Conservation (phyloP, 1,140 invertebrate species). For the Conus ventricosus region DNA sequence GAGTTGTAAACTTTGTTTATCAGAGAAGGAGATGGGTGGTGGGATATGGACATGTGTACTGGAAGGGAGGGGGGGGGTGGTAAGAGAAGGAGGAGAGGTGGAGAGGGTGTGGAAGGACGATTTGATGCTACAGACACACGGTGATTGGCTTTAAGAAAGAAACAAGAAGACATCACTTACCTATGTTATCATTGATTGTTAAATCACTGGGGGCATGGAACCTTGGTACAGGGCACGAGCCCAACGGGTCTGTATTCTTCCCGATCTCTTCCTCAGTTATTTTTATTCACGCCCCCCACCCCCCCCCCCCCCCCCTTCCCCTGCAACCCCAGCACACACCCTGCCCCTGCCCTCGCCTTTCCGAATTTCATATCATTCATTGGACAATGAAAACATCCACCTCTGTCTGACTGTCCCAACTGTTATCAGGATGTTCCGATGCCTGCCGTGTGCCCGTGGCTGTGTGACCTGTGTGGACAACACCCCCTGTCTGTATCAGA, state of each 20-base stretch:
- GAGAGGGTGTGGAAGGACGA: background rate
- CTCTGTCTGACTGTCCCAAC: background rate
- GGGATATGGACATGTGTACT: too few species aligned
- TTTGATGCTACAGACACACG: background rate
- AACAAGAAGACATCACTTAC: background rate
- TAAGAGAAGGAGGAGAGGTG: background rate
- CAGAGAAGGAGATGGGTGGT: background rate
- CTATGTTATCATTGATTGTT: background rate
- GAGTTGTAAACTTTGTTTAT: too few species aligned
- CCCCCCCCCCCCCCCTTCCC: background rate
- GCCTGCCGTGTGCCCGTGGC: constrained; percentile 83
- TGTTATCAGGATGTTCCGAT: constrained; percentile 75
- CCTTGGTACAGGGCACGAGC: background rate
- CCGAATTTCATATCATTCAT: background rate
- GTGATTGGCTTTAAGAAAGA: background rate
- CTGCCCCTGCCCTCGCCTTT: background rate
- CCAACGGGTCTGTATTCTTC: background rate
- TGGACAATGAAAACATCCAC: background rate
- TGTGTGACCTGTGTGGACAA: constrained; percentile 85
- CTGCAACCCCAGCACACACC: background rate
- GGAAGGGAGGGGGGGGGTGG: too few species aligned
- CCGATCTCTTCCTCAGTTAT: background rate
- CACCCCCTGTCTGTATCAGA: constrained; percentile 87
- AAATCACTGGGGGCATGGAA: background rate
- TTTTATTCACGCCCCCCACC: background rate